Base-by-base conservation (phyloP, 2,113 vertebrate genomes). In the Paramormyrops kingsleyae region DNA sequence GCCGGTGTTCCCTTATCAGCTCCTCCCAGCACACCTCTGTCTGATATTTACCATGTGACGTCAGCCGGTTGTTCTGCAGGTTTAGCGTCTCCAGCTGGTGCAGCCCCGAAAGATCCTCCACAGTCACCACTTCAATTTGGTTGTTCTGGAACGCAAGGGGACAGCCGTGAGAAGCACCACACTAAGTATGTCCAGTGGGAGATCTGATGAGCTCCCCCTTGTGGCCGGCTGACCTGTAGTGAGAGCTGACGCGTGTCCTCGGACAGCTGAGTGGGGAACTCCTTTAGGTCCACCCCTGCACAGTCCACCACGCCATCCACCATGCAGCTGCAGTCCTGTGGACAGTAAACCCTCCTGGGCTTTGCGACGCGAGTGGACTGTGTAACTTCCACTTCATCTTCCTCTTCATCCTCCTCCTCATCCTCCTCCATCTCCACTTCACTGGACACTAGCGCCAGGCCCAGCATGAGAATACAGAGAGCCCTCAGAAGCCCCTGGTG, bases 1-100 rank as follows among this genome's bases (percentile, higher is more conserved):
- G 31, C 2, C 5, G 2, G 17, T 7, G 74, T 42, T 27, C 12
- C 31, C 39, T 83, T 24, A 42, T 19, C 13, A 44, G 77, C 31
- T 83, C 9, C 44, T 84, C 39, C 44, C 21, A 24, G 17, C 44
- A 47, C 83, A 47, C 44, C 44, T 84, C 27, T 42, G 35, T 80
- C 35, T 83, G 5, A 24, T 86, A 53, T 52, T 88, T 92, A 99
- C 98, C 99, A 91, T 97, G 95, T 35, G 98, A 97, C 13, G 97
- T 99, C 85, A 99, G 97, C 70, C 96, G 97, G 93, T 99, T 99
- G 95, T 99, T 99, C 92, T 99, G 99, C 85, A 99, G 95, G 95
- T 99, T 99, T 88, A 99, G 96, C 0, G 98, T 99, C 95, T 99
- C 97, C 42, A 99, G 94, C 15, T 93, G 96, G 89, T 97, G 94